These are phyloP conservation scores for Parazoanthus atlanticus DNA, from an alignment of 92 coral and sea anemone species.

Conservation along the genomic window DNA sequence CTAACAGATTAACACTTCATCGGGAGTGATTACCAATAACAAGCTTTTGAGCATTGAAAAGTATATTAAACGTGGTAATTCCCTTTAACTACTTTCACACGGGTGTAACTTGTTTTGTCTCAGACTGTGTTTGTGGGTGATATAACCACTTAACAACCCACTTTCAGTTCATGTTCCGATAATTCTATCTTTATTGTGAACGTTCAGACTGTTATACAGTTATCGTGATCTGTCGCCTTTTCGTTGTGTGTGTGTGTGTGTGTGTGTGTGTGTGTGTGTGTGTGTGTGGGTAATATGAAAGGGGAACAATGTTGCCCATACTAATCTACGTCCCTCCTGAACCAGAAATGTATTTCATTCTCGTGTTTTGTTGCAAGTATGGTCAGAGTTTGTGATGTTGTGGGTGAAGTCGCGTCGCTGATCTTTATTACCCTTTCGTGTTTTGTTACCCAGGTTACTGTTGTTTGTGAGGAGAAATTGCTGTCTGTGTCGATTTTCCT, in stretches of 20 bases:
- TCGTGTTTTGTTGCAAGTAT: background rate
- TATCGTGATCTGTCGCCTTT: background rate
- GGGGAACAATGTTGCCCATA: background rate
- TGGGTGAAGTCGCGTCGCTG: background rate
- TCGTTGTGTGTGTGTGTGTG: background rate
- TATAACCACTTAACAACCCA: too few species aligned
- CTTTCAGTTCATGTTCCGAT: background rate
- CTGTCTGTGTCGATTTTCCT: too few species aligned
- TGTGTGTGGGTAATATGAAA: background rate
- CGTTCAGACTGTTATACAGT: too few species aligned
- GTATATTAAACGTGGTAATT: background rate
- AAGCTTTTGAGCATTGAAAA: too few species aligned
- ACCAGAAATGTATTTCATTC: background rate
- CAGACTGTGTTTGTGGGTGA: background rate
- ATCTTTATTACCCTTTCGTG: background rate
- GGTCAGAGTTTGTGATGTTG: background rate
- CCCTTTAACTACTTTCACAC: background rate
- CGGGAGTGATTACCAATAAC: too few species aligned
- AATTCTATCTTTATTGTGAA: too few species aligned
- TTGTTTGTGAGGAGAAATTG: too few species aligned
- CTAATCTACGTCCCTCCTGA: too few species aligned
- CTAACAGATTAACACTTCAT: too few species aligned
- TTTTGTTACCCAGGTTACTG: too few species aligned
- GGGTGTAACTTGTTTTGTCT: too few species aligned
- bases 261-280: background rate